Base-by-base conservation (phyloP, 2,797 vertebrate genomes). In the Ara ararauna region DNA sequence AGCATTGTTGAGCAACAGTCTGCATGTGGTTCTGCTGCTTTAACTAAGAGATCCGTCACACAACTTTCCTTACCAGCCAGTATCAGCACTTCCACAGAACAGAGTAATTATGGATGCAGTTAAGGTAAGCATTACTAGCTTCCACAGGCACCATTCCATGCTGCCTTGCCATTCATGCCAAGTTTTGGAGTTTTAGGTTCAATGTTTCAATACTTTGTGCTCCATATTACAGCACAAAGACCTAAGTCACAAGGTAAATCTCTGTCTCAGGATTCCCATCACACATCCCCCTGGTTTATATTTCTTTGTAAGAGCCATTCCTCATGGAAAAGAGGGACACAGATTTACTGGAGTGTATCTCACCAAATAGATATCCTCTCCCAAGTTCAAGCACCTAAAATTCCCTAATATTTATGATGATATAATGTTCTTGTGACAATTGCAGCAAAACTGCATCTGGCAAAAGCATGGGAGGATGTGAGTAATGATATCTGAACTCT, bases 381-480 rank as follows among this genome's bases (percentile, higher is more conserved):
- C 45, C 42, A 5, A 62, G 54, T 11, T 30, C 23, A 77, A 2
- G 1, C 7, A 58, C 18, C 34, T 76, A n/a, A 13, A 50, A 50
- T 54, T 64, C 38, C 17, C 32, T 67, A 65, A 30, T 42, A 44
- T 64, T 72, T 66, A 27, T 6, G 4, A 36, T 22, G 21, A 68
- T 40, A 36, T 15, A 53, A 40, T 5, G 4, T 42, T 87, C 58
- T 42, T 44, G 27, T 29, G 38, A 62, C 42, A 81, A 20, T 5
- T 34, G 44, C 34, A 70, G 38, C 13, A 87, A 65, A 94, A 40
- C 5, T 29, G 1, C 20, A 14, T n/a, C 32, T 91, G 24, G 19
- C 5, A 90, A 87, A 93, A 77, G 40, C 6, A 4, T 0, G 0
- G 19, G 62, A 17, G 9, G 11, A 34, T 8, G 8, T 8, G 10